Conservation (phyloP, 37 sponge, comb jelly and placozoan genomes). For the Diacarnus erythraeanus region DNA sequence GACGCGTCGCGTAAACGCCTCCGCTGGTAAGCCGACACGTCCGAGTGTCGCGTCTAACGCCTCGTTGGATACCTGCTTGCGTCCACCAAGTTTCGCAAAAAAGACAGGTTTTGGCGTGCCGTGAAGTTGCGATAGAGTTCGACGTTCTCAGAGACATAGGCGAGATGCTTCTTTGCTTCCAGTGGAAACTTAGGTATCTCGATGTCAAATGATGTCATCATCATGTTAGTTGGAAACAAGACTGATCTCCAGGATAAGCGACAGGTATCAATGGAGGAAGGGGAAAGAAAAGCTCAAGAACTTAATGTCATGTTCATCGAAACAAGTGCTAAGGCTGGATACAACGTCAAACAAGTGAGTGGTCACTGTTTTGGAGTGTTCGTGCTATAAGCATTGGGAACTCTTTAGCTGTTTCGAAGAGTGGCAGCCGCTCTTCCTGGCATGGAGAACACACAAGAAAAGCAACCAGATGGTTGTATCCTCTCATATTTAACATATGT, state of each 20-base stretch:
- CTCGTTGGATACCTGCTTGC: no score
- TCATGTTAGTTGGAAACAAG: constrained; percentile 99
- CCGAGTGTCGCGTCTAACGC: no score
- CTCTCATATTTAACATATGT: no score
- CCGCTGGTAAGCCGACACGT: no score
- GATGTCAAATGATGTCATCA: constrained; percentile 95
- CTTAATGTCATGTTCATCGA: constrained; percentile 98
- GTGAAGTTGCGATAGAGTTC: no score
- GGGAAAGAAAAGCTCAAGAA: constrained; percentile 97
- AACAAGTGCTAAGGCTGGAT: constrained; percentile 99
- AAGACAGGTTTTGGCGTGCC: no score
- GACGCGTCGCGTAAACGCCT: no score
- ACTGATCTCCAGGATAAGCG: constrained; percentile 98
- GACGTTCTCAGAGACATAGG: no score
- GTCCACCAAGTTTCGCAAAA: no score
- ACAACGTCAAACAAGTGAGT: constrained; percentile 96
- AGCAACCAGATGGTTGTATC: constrained; percentile 79
- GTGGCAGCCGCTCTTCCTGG: constrained; percentile 98
- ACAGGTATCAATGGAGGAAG: constrained; percentile 97
- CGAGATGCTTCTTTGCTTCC: no score
- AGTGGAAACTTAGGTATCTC: constrained; percentile 95
- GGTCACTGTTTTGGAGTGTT: neutral
- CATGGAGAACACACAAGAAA: constrained; percentile 88
- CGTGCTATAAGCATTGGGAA: no score
- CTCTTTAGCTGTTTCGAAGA: constrained; percentile 83